Evolutionary conservation across 2,888 invertebrate genomes (phyloP).

Genomic region (Eupeodes luniger): DNA sequence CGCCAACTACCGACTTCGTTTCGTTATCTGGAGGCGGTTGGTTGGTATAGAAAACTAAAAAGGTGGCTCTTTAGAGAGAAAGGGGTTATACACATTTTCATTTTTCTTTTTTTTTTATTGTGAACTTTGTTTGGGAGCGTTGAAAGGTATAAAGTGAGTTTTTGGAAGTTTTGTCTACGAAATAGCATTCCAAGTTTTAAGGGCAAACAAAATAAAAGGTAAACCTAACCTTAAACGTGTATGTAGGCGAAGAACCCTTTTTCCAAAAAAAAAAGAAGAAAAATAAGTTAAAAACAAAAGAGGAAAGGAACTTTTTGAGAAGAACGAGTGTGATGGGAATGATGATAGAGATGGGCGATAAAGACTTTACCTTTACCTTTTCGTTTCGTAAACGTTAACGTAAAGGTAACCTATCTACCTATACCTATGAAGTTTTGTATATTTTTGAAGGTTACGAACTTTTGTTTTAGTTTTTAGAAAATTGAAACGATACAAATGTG

Average conservation of each 20-base stretch:
- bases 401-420: too few relatives aligned
- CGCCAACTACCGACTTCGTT: neutral
- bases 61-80: conserved; percentile 12
- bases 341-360: neutral
- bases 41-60: conserved; percentile 20
- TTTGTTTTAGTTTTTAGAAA: conserved; percentile 45
- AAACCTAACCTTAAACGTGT: conserved; percentile 25
- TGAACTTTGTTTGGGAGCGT: conserved; percentile 73
- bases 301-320: conserved; percentile 20
- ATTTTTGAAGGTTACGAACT: conserved; percentile 55
- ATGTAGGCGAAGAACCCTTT: conserved; percentile 47
- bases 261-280: neutral
- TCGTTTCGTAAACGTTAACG: neutral
- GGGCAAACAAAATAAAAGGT: conserved; percentile 27
- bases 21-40: conserved; percentile 34
- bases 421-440: neutral
- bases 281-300: neutral
- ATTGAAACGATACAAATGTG: conserved; percentile 54
- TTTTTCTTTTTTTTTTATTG: conserved; percentile 15
- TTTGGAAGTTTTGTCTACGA: conserved; percentile 75
- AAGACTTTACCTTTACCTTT: conserved; percentile 44
- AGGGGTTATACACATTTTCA: conserved; percentile 3
- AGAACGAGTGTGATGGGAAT: conserved; percentile 3
- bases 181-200: conserved; percentile 70
- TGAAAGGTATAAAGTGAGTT: conserved; percentile 74